Base-by-base conservation (phyloP, 2,797 vertebrate genomes). In the Leptodactylus fallax region DNA sequence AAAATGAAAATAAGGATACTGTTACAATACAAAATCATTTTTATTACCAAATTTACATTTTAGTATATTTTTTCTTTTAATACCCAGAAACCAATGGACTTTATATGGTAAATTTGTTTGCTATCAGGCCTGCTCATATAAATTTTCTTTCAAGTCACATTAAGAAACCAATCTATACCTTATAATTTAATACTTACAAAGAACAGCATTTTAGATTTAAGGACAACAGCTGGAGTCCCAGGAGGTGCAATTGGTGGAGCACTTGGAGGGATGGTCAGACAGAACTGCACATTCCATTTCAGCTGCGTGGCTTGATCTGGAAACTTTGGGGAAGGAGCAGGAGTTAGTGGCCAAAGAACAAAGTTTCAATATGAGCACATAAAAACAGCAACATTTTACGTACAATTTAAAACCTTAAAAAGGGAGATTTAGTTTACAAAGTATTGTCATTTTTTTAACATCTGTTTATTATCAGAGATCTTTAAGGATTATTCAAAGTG, bases 201-300 rank as follows among this genome's bases (percentile, higher is more conserved):
- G 94, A 99, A 99, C 82, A 99, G 96, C 98, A 99, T 99, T 96
- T 99, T 99, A 90, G 98, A 98, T 94, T 99, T 99, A 88, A 99
- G 96, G 92, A 99, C 98, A 91, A 99, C 98, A 60, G 98, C 98
- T 74, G 99, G 98, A 72, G 98, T 99, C 90, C 98, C 98, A 60
- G 98, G 98, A 89, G 98, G 98, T 0, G 98, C 98, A 51, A 99
- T 99, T 45, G 98, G 98, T 0, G 98, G 98, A 77, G 98, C 98
- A 0, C 98, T 99, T 92, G 98, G 98, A 90, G 98, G 98, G 92
- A 99, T 99, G 87, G 98, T 99, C 93, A 99, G 95, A 92, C 98
- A 99, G 94, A 99, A 99, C 95, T 99, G 98, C 91, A 99, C 98
- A 0, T 98, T 99, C 98, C 98, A 99, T 92, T 99, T 99, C 77